Percentiles rank a stretch among this genome's conserved stretches.
Conservation (phyloP, 2,888 invertebrate species). For the Conistra vaccinii region DNA sequence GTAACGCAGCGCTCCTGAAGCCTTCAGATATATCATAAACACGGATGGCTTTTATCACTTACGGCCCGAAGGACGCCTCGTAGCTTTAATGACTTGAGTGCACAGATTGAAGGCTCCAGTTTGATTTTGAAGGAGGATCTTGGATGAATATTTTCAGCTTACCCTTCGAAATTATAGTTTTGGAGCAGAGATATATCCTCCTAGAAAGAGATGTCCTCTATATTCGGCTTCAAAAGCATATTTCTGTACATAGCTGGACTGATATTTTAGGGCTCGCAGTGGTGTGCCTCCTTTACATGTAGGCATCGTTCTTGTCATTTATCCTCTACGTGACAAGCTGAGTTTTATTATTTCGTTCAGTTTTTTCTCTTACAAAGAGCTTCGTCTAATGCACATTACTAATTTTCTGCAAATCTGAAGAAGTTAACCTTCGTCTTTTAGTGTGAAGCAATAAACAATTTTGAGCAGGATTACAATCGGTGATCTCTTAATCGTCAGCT, state of each 20-base stretch:
- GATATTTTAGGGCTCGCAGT: constrained; percentile 11
- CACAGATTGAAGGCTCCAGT: constrained; percentile 51
- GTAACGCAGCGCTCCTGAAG: constrained; percentile 59
- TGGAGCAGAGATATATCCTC: constrained; percentile 6
- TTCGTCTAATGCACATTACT: neutral
- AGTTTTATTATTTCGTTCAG: constrained; percentile 27
- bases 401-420: constrained; percentile 8
- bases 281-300: constrained; percentile 29
- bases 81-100: constrained; percentile 63
- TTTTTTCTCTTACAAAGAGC: constrained; percentile 13
- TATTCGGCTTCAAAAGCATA: constrained; percentile 29
- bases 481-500: neutral
- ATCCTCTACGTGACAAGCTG: constrained; percentile 34
- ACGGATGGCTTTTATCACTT: constrained; percentile 72
- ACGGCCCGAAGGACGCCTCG: constrained; percentile 47
- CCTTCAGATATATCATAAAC: constrained; percentile 73
- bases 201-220: neutral
- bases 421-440: neutral
- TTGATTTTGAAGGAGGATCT: constrained; percentile 44
- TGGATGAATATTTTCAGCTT: constrained; percentile 37
- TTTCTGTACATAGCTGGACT: constrained; percentile 28
- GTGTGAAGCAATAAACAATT: neutral
- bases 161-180: constrained; percentile 32
- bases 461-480: neutral
- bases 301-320: constrained; percentile 45